These are phyloP conservation scores for Sebastes paucispinis DNA, from an alignment of 2,797 vertebrate genomes.

Conservation along the genomic window DNA sequence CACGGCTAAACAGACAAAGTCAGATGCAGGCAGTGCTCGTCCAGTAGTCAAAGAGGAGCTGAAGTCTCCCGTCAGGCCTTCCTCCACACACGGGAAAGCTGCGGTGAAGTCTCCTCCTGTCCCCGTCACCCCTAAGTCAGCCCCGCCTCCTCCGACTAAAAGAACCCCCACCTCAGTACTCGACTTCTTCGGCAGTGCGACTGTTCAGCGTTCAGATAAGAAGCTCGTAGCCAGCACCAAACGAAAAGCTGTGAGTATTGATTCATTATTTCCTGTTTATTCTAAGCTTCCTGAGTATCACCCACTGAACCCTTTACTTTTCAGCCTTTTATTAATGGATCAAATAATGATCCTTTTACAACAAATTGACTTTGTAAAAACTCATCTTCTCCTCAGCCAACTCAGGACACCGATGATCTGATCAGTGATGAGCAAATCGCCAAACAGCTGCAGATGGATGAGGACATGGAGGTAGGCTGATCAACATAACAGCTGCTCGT, in stretches of 20 bases:
- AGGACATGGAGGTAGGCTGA: conserved; percentile 88
- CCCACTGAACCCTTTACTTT: background rate
- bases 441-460: conserved; percentile 90
- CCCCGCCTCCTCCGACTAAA: conserved; percentile 79
- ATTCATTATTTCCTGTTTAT: background rate
- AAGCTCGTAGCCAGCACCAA: conserved; percentile 92
- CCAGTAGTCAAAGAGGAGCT: conserved; percentile 12
- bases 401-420: conserved; percentile 78
- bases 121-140: conserved; percentile 76
- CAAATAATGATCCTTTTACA: background rate
- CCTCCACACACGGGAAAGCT: conserved; percentile 61
- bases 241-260: conserved; percentile 88
- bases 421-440: conserved; percentile 89
- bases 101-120: conserved; percentile 68
- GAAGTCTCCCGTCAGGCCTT: conserved; percentile 75
- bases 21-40: background rate
- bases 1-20: conserved; percentile 38
- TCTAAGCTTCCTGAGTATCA: background rate
- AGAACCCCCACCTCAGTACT: conserved; percentile 86
- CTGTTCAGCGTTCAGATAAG: conserved; percentile 89
- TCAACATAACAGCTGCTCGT: background rate
- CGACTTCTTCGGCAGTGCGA: conserved; percentile 89
- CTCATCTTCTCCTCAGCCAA: conserved; percentile 72
- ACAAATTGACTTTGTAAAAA: background rate
- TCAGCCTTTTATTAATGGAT: background rate